Evolutionary conservation across 2,113 vertebrate genomes (phyloP).

Genomic region (Plotosus lineatus): DNA sequence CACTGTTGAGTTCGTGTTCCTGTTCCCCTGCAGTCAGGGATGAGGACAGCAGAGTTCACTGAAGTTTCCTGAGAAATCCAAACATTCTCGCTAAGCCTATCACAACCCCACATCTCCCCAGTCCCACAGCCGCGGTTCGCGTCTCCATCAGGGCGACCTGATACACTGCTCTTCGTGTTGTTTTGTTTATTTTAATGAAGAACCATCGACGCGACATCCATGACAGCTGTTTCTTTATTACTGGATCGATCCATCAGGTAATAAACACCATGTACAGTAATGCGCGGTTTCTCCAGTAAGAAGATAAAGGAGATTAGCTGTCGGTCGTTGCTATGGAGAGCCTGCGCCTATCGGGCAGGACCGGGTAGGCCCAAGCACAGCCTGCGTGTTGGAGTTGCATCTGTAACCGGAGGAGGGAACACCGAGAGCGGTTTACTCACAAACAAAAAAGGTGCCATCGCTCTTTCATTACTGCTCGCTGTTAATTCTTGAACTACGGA

Average conservation of each 20-base stretch:
- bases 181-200: slow-evolving; percentile 4
- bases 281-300: background rate
- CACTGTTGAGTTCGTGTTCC: background rate
- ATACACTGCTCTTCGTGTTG: background rate
- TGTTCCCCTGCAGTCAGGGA: background rate
- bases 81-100: slow-evolving; percentile 33
- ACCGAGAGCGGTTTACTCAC: slow-evolving; percentile 27
- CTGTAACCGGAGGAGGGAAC: background rate
- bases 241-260: background rate
- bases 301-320: slow-evolving; percentile 27
- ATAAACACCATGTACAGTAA: slow-evolving; percentile 10
- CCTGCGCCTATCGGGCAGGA: slow-evolving; percentile 45
- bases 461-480: background rate
- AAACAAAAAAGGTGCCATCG: background rate
- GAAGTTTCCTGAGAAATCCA: slow-evolving; percentile 26
- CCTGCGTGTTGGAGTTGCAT: slow-evolving; percentile 47
- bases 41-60: slow-evolving; percentile 7
- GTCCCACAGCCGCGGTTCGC: background rate
- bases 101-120: background rate
- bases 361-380: slow-evolving; percentile 54
- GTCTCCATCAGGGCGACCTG: background rate
- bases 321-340: slow-evolving; percentile 47
- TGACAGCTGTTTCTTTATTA: slow-evolving; percentile 26
- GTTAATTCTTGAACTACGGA: background rate
- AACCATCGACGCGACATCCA: background rate